Base-by-base conservation (phyloP, 64 coral and sea anemone species). In the Porites australiensis region DNA sequence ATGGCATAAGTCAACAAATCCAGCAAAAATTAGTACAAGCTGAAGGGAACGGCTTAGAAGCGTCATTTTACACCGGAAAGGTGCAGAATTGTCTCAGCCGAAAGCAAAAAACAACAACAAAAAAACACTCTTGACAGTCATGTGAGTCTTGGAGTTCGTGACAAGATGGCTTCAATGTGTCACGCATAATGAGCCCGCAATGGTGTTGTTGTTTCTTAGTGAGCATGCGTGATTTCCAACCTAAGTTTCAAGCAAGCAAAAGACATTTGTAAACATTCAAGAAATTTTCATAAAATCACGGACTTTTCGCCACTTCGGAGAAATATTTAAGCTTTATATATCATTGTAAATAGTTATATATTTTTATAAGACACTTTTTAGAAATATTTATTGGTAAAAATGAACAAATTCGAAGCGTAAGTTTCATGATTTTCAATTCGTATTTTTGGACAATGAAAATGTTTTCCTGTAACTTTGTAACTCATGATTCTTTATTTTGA, bases 381-480 rank as follows among this genome's bases (percentile, higher is more conserved):
- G 53, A 82, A 91, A 92, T 93, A 96, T 79, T 88, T 88, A 74
- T 90, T 68, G 6, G 69, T 44, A 82, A 90, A 97, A 94, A 96
- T 97, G 95, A 97, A 97, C 95, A 97, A 97, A 94, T 97, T 97
- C 77, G 95, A 97, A 65, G 95, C 95, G 95, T 97, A 87, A 97
- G 95, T 97, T 73, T 78, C 64, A 5, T 79, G 16, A 14, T 27
- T 54, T 61, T 37, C 27, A 37, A 45, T 21, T 54, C 76, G 47
- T 60, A n/a, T 22, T 13, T 57, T 8, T 18, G 44, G 18, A 3
- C 15, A 7, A 23, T 8, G 2, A 70, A 37, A 37, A 37, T 37
- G 27, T 37, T 37, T 37, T 37, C 27, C 27, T 37, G 27, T 37
- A 37, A 37, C 27, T 37, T 49, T 16, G 13, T 14, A 62, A 50